Percentiles rank a stretch among this genome's conserved stretches.
These are phyloP conservation scores for Netta rufina DNA, from an alignment of 2,797 vertebrate genomes.

Conservation along the genomic window DNA sequence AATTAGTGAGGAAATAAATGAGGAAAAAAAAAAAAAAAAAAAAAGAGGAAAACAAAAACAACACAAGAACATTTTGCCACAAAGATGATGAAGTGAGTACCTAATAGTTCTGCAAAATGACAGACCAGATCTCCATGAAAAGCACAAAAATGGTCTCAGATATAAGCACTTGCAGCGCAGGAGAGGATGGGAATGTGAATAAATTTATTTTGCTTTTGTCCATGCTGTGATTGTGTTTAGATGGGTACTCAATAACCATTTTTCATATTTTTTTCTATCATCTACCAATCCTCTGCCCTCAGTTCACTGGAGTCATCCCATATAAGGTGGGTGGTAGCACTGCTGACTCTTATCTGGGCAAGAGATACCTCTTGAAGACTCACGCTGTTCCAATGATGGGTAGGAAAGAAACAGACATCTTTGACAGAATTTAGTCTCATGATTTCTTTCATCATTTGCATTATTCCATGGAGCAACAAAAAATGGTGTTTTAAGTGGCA, in stretches of 20 bases:
- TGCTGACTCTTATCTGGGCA: not conserved
- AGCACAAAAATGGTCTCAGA: not conserved
- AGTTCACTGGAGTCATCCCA: not conserved
- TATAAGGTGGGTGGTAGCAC: not conserved
- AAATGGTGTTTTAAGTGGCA: not conserved
- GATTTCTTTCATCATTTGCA: not conserved
- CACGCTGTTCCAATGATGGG: not conserved
- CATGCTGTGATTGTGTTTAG: not conserved
- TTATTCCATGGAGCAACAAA: not conserved
- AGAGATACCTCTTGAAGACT: not conserved
- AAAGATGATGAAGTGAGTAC: not conserved
- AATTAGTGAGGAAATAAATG: not conserved
- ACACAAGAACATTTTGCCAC: not conserved
- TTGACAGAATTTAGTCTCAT: not conserved
- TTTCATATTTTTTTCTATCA: not conserved
- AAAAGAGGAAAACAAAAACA: not conserved
- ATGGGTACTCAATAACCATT: not conserved
- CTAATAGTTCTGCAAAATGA: not conserved
- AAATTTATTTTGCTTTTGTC: not conserved
- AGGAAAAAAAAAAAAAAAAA: not conserved
- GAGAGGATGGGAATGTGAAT: not conserved
- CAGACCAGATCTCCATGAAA: not conserved
- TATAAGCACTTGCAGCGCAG: not conserved
- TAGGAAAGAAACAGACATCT: not conserved
- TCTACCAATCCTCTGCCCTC: not conserved